Evolutionary conservation across 2,797 vertebrate species (phyloP), one percentile per base, ranked within the genome.

Genomic region (Clarias pachynema): DNA sequence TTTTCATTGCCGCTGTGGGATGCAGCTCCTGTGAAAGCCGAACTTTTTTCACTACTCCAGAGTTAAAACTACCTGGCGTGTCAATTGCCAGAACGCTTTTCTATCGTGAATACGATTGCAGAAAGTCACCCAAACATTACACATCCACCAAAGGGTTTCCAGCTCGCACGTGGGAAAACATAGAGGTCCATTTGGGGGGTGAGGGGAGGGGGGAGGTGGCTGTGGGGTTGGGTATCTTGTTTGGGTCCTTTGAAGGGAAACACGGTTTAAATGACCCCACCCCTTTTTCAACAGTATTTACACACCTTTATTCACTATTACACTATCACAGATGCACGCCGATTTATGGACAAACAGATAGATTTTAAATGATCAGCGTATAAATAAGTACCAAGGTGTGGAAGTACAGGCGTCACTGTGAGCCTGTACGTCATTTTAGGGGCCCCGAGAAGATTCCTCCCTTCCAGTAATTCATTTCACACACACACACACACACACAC

Each of bases 111-210:
- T 74, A 63, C 66, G 65, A 85, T 72, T 79, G 37, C 68, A 80
- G 68, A 87, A 88, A 89, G 87, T 89, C 86, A 84, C 87, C 87
- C 82, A 89, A 88, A 89, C 87, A 82, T 82, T 84, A 83, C 82
- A 86, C 31, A 68, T 83, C 80, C 79, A 83, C 79, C 84, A 84
- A 82, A 53, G 31, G 82, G 87, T 56, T 81, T 87, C 74, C 84
- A 79, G 85, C 72, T 87, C 92, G 88, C 94, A 94, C 94, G 93
- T 95, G 93, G 92, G 90, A 89, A 92, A 92, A 91, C 90, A 91
- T 86, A 88, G 87, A 86, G 85, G 85, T 86, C 84, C 85, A 79
- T 79, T 86, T 56, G 77, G 69, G 37, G 44, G 65, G 31, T 69
- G 37, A 5, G 66, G 37, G 68, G 57, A 18, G 69, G 40, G 49